A percentile compares a stretch with the other conserved stretches of the same genome.
phyloP scores from a whole-genome alignment of 2,113 vertebrate species.

The Hydrolagus affinis region DNA sequence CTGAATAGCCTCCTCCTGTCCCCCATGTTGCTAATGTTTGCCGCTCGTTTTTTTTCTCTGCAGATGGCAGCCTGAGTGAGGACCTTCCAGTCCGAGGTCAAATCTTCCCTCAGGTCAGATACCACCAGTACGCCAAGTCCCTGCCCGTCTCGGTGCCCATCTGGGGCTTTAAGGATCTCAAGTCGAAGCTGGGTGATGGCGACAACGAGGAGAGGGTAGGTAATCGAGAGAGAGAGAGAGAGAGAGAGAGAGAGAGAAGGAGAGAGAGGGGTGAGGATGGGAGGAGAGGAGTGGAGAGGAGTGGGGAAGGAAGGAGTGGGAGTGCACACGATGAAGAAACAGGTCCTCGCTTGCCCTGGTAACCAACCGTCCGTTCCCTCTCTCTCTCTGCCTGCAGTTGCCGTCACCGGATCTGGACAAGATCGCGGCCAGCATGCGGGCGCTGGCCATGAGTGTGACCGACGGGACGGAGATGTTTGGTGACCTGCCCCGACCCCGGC shows the following conservation, averaged over 20 bases:
- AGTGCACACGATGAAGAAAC: no score
- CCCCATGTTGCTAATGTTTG: no score
- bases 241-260: no score
- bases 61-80: slow-evolving; percentile 69
- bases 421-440: slow-evolving; percentile 84
- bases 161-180: slow-evolving; percentile 69
- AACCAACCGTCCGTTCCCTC: no score
- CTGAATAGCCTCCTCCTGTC: no score
- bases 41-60: not conserved
- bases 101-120: slow-evolving; percentile 41
- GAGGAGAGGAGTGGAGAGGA: no score
- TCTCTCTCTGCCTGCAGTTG: no score
- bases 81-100: slow-evolving; percentile 60
- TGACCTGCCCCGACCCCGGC: slow-evolving; percentile 75
- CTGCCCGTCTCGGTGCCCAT: slow-evolving; percentile 77
- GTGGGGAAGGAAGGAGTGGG: no score
- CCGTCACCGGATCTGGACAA: slow-evolving; percentile 78
- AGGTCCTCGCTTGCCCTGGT: no score
- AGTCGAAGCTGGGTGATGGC: slow-evolving; percentile 33
- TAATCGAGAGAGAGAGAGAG: no score
- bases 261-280: no score
- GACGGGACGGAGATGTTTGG: slow-evolving; percentile 84
- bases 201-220: slow-evolving; percentile 17
- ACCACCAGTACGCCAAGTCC: slow-evolving; percentile 68
- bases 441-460: slow-evolving; percentile 69